These are phyloP conservation scores for Dolichomitus sp. DNA, from an alignment of 2,888 invertebrate species.

Conservation along the genomic window DNA sequence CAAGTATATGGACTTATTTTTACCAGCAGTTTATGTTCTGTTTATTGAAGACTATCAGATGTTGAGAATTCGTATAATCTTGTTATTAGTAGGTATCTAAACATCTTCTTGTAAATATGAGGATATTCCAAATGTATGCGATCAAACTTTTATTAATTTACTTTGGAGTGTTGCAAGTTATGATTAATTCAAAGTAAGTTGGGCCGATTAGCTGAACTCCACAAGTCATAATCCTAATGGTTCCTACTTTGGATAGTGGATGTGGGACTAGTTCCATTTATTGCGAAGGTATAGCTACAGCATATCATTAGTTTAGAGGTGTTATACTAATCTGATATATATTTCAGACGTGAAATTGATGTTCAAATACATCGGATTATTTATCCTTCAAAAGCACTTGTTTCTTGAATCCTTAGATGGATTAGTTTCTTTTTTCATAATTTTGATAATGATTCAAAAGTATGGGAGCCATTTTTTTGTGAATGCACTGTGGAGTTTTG, in stretches of 20 bases:
- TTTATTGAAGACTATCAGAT: too few species aligned
- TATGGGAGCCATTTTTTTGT: too few species aligned
- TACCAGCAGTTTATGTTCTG: too few species aligned
- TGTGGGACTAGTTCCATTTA: not conserved
- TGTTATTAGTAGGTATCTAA: too few species aligned
- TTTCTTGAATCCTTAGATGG: too few species aligned
- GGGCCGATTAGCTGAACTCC: not conserved
- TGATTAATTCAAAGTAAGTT: not conserved
- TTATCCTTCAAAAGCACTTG: too few species aligned
- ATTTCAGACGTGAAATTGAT: not conserved
- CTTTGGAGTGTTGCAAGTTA: not conserved
- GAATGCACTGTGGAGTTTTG: not conserved
- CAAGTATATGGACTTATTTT: too few species aligned
- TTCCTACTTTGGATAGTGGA: not conserved
- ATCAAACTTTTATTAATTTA: not conserved
- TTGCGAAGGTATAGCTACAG: not conserved
- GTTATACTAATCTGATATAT: not conserved
- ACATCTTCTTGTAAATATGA: too few species aligned
- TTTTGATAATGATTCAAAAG: too few species aligned
- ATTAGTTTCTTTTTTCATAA: too few species aligned
- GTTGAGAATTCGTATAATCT: too few species aligned
- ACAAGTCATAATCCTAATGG: not conserved
- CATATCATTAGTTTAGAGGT: not conserved
- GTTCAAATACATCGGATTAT: not conserved
- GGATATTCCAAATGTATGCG: too few species aligned